Evolutionary conservation across 2,888 invertebrate species (phyloP).

Genomic region (Parnassius smintheus): DNA sequence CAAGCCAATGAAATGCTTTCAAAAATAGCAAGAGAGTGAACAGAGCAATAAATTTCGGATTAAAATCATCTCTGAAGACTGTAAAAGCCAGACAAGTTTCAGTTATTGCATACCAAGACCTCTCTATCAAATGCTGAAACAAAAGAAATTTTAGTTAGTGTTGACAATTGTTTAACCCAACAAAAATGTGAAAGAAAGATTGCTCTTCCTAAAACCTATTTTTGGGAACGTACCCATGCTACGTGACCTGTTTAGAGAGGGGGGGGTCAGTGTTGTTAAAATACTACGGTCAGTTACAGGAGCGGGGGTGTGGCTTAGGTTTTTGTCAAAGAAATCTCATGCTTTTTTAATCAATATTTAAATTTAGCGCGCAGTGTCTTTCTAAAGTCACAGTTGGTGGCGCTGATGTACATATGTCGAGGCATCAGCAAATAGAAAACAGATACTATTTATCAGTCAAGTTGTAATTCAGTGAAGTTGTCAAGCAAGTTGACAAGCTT

Average conservation of each 20-base stretch:
- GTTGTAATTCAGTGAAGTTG: too few relatives aligned
- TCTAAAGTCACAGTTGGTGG: too few relatives aligned
- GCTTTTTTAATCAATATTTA: too few relatives aligned
- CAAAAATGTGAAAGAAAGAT: too few relatives aligned
- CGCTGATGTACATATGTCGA: too few relatives aligned
- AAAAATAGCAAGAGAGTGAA: constrained; percentile 97
- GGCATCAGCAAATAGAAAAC: too few relatives aligned
- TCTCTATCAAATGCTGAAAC: constrained; percentile 95
- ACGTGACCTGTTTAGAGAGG: too few relatives aligned
- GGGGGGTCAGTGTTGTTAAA: neutral
- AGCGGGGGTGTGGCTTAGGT: neutral
- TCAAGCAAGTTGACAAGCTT: too few relatives aligned
- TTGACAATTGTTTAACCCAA: neutral
- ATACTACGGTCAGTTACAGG: constrained; percentile 3
- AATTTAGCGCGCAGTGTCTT: too few relatives aligned
- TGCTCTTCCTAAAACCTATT: too few relatives aligned
- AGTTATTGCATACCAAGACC: constrained; percentile 99
- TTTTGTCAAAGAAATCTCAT: neutral
- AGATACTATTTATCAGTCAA: too few relatives aligned
- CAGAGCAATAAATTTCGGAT: constrained; percentile 97
- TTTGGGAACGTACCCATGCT: too few relatives aligned
- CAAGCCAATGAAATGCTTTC: constrained; percentile 99
- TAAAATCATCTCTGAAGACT: constrained; percentile 99
- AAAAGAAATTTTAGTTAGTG: constrained; percentile 30
- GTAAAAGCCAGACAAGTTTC: constrained; percentile 99